These are phyloP conservation scores for Cydia strobilella DNA, from an alignment of 1,140 invertebrate genomes.

Conservation along the genomic window DNA sequence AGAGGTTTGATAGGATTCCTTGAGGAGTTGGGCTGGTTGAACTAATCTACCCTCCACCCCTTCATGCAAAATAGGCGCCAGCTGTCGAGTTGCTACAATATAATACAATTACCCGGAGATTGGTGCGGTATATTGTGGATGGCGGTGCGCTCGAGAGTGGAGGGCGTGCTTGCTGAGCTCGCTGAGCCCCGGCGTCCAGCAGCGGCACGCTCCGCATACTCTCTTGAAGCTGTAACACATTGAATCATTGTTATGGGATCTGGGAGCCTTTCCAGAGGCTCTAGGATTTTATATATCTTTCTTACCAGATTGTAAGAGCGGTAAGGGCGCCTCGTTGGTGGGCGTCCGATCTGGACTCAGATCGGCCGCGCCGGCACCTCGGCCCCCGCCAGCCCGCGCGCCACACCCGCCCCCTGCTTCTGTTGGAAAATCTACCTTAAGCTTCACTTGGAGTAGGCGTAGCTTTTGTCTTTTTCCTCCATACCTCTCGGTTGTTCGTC, in stretches of 20 bases:
- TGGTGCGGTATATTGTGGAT: slow-evolving; percentile 69
- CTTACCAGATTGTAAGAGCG: slow-evolving; percentile 74
- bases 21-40: no score
- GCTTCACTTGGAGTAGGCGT: not conserved
- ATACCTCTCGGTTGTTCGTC: no score
- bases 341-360: slow-evolving; percentile 74
- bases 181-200: slow-evolving; percentile 78
- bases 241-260: not conserved
- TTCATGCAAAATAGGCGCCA: no score
- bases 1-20: no score
- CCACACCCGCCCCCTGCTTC: slow-evolving; percentile 72
- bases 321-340: slow-evolving; percentile 76
- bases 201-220: slow-evolving; percentile 80
- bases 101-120: slow-evolving; percentile 54
- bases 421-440: slow-evolving; percentile 42
- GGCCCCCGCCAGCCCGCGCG: slow-evolving; percentile 61
- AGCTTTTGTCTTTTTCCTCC: no score
- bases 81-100: no score
- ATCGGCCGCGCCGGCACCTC: slow-evolving; percentile 69
- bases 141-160: slow-evolving; percentile 79
- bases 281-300: not conserved
- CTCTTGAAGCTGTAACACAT: slow-evolving; percentile 65
- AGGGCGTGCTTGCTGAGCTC: slow-evolving; percentile 80
- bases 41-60: no score
- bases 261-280: no score